These are phyloP conservation scores for Chondrilla cf. caribensis DNA, from an alignment of 37 sponge, comb jelly and placozoan species.

Conservation along the genomic window DNA sequence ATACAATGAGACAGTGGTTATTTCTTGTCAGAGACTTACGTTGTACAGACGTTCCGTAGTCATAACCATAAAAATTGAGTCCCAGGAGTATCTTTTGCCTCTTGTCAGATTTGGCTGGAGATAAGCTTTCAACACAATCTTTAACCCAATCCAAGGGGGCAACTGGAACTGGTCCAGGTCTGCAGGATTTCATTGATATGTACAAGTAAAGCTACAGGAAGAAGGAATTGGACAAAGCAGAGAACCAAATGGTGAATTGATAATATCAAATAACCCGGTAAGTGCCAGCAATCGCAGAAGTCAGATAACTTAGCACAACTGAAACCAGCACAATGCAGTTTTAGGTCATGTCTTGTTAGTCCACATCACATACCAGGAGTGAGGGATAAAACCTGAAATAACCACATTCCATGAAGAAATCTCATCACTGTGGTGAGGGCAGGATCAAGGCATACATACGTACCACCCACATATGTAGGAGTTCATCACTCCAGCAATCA, in stretches of 20 bases:
- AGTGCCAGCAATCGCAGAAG: neutral
- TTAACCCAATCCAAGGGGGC: conserved; percentile 87
- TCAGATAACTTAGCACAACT: neutral
- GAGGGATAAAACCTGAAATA: no score
- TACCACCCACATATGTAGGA: no score
- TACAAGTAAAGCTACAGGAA: neutral
- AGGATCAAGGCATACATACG: no score
- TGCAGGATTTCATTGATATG: neutral
- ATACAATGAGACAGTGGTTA: neutral
- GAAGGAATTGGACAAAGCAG: neutral
- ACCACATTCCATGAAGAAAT: no score
- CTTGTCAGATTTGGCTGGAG: conserved; percentile 44
- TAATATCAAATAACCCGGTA: no score
- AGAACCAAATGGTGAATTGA: no score
- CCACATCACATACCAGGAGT: no score
- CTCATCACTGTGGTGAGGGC: no score
- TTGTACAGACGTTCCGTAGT: conserved; percentile 65
- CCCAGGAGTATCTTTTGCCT: conserved; percentile 91
- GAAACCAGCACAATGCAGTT: no score
- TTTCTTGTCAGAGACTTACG: conserved; percentile 48
- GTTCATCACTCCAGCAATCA: no score
- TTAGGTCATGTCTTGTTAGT: no score
- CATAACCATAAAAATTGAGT: conserved; percentile 95
- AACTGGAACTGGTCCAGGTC: conserved; percentile 73
- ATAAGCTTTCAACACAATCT: conserved; percentile 60